Base-by-base conservation (phyloP, 2,888 invertebrate species). In the Apamea epomidion region DNA sequence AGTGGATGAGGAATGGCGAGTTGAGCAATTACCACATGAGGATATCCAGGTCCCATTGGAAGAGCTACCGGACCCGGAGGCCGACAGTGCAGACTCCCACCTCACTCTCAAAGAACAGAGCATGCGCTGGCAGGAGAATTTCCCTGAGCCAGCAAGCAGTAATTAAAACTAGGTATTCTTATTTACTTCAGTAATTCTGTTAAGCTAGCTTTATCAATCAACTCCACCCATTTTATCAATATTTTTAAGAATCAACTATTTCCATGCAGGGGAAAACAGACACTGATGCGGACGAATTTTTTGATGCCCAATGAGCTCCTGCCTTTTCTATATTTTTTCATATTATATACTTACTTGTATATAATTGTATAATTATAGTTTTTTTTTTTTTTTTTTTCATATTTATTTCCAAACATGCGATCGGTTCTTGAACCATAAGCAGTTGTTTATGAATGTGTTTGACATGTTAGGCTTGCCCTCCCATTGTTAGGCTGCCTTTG, bases 31-130 rank as follows among this genome's bases (percentile, higher is more conserved):
- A 70, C 98, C 99, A 7, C 97, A 98, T 90, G 99, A 99, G 94
- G 99, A 99, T 92, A 98, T 97, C 72, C 94, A 95, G 85, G 99
- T 99, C 12, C 99, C 99, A 4, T 94, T 98, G 74, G 98, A 98
- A 92, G 99, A 99, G 95, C 96, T 99, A 74, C 99, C 99, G 1
- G 99, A 99, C 96, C 99, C 99, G 0, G 99, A 99, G 94, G 98
- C 99, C 3, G 99, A 99, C 94, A 98, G 98, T 89, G 99, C 98
- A 42, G 99, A 99, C 96, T 98, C 99, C 7, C 98, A 98, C 92
- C 98, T 99, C 93, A 99, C 99, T 0, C 96, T 99, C 14, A 98
- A 98, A 92, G 99, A 99, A 94, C 98, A 97, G 97, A 98, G 98
- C 95, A 97, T 97, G 96, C 97, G 97, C 88, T 98, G 98, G 98